Base-by-base conservation (phyloP, 2,888 invertebrate species). In the Thecophora atra region DNA sequence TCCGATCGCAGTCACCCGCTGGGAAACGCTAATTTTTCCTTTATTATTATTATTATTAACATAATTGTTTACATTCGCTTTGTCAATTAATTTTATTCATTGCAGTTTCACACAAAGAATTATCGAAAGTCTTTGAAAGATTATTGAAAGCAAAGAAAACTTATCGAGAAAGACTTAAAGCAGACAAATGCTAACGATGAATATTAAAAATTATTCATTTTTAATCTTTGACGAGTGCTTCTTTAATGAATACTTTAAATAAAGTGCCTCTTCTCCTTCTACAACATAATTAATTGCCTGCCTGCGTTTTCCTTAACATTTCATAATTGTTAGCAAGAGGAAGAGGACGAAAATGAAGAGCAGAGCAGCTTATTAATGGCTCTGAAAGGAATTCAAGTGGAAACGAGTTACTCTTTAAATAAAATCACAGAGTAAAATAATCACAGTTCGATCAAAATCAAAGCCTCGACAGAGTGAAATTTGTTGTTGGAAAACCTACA, bases 11-110 rank as follows among this genome's bases (percentile, higher is more conserved):
- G 21, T 58, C 28, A 26, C 64, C 64, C 26, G 64, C 64, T 64
- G 64, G 11, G 64, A 64, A 64, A 15, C 24, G 37, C 24, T 47
- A 64, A 44, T 64, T 47, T 42, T 64, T 64, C 24, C 47, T 44
- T 64, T 42, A 64, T 21, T 44, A 21, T 44, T 15, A 47, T 47
- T 24, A 47, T 64, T 64, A 47, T 47, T 64, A 24, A 26, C 42
- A 24, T 64, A 21, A 21, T 37, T 37, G 11, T 37, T 37, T 8
- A 37, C 37, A 47, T 47, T n/a, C 17, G 15, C 13, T 4, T 17
- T 5, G n/a, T 47, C 47, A 47, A 47, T n/a, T 47, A n/a, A 47
- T n/a, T 15, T 15, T n/a, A n/a, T 47, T 15, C 15, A 47, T 15
- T 47, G 17, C 17, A 47, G 11, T 15, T 4, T n/a, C 0, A 47